A percentile compares a stretch with the other conserved stretches of the same genome.
phyloP scores from a whole-genome alignment of 1,140 invertebrate species.

The Globodera rostochiensis region DNA sequence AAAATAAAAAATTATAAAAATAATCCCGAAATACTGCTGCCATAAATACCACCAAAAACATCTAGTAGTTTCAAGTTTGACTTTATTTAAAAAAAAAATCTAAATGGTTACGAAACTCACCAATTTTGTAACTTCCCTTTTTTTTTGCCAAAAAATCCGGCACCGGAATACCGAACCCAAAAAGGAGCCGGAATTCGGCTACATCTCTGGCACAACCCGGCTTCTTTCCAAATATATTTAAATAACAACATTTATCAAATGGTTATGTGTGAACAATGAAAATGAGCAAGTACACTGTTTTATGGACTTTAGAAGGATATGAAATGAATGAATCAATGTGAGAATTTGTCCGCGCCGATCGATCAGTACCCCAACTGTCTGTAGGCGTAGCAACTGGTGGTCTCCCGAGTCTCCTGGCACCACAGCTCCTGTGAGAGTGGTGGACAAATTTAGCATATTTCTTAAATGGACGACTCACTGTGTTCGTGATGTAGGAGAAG shows the following conservation, averaged over 20 bases:
- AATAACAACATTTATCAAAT: not conserved
- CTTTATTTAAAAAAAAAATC: too few relatives aligned
- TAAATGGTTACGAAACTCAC: too few relatives aligned
- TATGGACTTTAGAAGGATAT: not conserved
- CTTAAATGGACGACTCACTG: not conserved
- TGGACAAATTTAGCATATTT: not conserved
- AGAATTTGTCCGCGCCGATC: not conserved
- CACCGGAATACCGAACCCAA: too few relatives aligned
- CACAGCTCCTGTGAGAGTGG: constrained; percentile 27
- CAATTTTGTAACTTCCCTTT: too few relatives aligned
- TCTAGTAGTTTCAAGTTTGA: too few relatives aligned
- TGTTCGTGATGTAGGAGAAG: constrained; percentile 52
- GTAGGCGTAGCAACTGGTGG: constrained; percentile 51
- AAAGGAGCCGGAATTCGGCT: too few relatives aligned
- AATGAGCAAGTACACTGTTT: not conserved
- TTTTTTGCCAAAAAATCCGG: too few relatives aligned
- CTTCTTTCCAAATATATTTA: too few relatives aligned
- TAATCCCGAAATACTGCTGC: too few relatives aligned
- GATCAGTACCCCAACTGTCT: constrained; percentile 41
- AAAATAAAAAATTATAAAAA: too few relatives aligned
- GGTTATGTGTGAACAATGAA: not conserved
- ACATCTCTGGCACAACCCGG: too few relatives aligned
- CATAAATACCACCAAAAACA: too few relatives aligned
- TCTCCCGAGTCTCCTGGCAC: constrained; percentile 45
- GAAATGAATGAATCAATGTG: not conserved